phyloP scores from a whole-genome alignment of 1,140 invertebrate genomes.

The Phymastichus coffea region DNA sequence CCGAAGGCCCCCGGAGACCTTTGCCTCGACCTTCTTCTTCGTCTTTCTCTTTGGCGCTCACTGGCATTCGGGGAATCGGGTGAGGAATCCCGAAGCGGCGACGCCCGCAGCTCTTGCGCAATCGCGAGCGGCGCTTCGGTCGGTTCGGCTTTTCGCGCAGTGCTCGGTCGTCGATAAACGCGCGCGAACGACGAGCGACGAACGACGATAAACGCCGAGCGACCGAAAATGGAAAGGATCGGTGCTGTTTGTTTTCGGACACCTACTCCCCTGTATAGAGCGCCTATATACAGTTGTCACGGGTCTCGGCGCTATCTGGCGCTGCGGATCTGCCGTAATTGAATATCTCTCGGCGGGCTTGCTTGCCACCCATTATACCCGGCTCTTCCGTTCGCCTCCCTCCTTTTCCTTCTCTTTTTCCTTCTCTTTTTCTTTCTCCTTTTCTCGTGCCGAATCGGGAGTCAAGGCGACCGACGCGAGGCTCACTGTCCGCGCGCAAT shows the following conservation, averaged over 20 bases:
- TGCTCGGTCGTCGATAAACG: too few species aligned
- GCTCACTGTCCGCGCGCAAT: not conserved
- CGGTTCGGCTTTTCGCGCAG: too few species aligned
- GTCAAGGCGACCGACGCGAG: not conserved
- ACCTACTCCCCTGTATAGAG: slow-evolving; percentile 38
- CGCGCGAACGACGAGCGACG: too few species aligned
- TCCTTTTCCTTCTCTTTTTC: not conserved
- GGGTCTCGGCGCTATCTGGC: slow-evolving; percentile 36
- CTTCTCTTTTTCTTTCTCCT: too few species aligned
- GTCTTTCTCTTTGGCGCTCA: not conserved
- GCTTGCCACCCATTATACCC: slow-evolving; percentile 16
- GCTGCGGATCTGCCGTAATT: slow-evolving; percentile 44
- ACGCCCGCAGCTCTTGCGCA: slow-evolving; percentile 1
- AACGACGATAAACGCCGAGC: too few species aligned
- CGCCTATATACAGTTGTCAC: slow-evolving; percentile 52
- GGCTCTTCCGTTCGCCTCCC: slow-evolving; percentile 19
- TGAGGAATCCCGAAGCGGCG: not conserved
- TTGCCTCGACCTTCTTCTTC: too few species aligned
- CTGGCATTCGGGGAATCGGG: slow-evolving; percentile 5
- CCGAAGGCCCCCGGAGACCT: too few species aligned
- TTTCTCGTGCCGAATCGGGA: too few species aligned
- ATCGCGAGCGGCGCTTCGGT: not conserved
- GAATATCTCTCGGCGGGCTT: slow-evolving; percentile 36
- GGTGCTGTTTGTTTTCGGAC: slow-evolving; percentile 42
- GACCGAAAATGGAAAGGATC: too few species aligned